These are phyloP conservation scores for Polypedilum vanderplanki DNA, from an alignment of 1,140 invertebrate genomes.

Conservation along the genomic window DNA sequence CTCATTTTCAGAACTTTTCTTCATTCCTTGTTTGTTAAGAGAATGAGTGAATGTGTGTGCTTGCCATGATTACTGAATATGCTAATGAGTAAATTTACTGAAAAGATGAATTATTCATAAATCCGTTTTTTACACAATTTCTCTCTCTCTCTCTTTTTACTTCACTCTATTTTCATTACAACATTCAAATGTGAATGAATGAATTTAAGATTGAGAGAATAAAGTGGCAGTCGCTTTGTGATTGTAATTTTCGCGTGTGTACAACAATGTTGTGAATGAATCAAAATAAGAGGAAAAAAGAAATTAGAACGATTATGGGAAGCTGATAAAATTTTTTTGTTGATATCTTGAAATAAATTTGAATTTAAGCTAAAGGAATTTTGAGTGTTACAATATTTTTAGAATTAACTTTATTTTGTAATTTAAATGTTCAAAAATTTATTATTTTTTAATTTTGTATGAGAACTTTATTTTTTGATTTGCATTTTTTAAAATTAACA, in stretches of 20 bases:
- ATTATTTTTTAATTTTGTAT: too few species aligned
- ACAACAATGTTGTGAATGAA: neutral
- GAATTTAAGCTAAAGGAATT: too few species aligned
- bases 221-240: conserved; percentile 7
- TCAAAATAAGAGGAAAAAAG: too few species aligned
- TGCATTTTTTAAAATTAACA: too few species aligned
- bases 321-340: too few species aligned
- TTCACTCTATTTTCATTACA: neutral
- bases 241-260: neutral
- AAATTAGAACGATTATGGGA: too few species aligned
- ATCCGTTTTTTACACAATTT: conserved; percentile 5
- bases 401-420: too few species aligned
- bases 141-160: neutral
- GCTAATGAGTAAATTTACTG: conserved; percentile 24
- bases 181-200: neutral
- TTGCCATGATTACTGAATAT: conserved; percentile 16
- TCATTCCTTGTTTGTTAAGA: neutral
- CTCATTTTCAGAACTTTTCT: neutral
- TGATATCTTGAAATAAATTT: too few species aligned
- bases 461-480: too few species aligned
- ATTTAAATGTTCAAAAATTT: too few species aligned
- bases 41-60: neutral
- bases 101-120: conserved; percentile 25
- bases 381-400: too few species aligned
- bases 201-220: too few species aligned